Conservation (phyloP, 2,113 vertebrate genomes). For the Nansenia antarctica region DNA sequence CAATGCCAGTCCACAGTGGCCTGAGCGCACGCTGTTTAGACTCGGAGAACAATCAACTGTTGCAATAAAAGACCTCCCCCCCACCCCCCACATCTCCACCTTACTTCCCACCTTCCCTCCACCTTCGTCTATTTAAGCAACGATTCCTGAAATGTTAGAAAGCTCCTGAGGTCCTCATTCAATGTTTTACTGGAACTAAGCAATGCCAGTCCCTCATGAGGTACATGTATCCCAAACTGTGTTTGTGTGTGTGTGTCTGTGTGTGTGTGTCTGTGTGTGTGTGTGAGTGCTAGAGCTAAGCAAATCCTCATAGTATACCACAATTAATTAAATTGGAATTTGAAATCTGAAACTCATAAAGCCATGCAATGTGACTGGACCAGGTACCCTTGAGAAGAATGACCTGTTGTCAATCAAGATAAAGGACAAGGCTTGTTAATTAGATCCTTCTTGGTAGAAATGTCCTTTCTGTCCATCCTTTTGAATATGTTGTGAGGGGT, state of each 20-base stretch:
- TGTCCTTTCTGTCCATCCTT: conserved; percentile 41
- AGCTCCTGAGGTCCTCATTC: not conserved
- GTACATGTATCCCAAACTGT: not conserved
- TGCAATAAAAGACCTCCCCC: conserved; percentile 55
- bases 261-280: not conserved
- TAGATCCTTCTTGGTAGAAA: not conserved
- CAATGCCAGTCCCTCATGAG: not conserved
- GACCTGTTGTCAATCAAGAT: conserved; percentile 24
- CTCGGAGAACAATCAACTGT: conserved; percentile 66
- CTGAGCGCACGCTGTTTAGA: conserved; percentile 63
- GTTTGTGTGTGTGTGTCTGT: not conserved
- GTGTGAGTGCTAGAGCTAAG: not conserved
- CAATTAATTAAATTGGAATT: not conserved
- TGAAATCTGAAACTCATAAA: conserved; percentile 3
- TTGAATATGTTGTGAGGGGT: conserved; percentile 6
- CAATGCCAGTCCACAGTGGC: conserved; percentile 59
- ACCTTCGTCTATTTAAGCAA: conserved; percentile 52
- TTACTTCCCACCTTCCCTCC: conserved; percentile 4
- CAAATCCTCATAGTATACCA: not conserved
- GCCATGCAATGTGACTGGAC: conserved; percentile 36
- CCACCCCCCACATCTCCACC: not conserved
- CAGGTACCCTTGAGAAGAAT: conserved; percentile 19
- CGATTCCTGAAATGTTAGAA: conserved; percentile 42
- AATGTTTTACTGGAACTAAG: conserved; percentile 10
- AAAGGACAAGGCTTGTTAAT: conserved; percentile 39